Evolutionary conservation across 1,140 invertebrate species (phyloP).

Genomic region (Aradophagus sp.): DNA sequence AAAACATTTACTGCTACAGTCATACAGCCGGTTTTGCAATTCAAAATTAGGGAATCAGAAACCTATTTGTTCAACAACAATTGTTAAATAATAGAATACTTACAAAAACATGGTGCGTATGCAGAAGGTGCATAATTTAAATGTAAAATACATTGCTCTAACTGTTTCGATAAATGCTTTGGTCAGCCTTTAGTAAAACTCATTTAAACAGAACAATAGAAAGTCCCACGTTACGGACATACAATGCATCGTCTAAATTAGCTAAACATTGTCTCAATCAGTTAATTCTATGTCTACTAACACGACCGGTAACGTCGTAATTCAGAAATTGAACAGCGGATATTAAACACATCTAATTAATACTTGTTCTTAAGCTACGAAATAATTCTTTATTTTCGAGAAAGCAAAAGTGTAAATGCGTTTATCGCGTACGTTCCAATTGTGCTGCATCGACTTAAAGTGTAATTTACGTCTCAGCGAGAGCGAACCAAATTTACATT

Average conservation of each 20-base stretch:
- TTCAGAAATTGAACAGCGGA: too few species aligned
- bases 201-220: slow-evolving; percentile 47
- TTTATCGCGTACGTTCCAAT: too few species aligned
- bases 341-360: too few species aligned
- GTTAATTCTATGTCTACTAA: slow-evolving; percentile 43
- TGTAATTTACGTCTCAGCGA: too few species aligned
- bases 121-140: slow-evolving; percentile 17
- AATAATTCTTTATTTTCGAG: too few species aligned
- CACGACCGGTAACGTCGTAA: too few species aligned
- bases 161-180: slow-evolving; percentile 43
- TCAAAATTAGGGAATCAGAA: background rate
- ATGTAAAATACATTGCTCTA: slow-evolving; percentile 21
- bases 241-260: slow-evolving; percentile 52
- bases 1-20: background rate
- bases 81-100: background rate
- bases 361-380: too few species aligned
- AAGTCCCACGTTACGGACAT: slow-evolving; percentile 30
- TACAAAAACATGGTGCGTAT: slow-evolving; percentile 15
- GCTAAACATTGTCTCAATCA: slow-evolving; percentile 48
- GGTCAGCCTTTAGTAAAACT: slow-evolving; percentile 38
- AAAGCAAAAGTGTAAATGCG: too few species aligned
- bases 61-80: background rate
- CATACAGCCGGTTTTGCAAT: background rate
- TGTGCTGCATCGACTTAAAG: too few species aligned
- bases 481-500: too few species aligned